phyloP scores from a whole-genome alignment of 2,113 vertebrate genomes.

The Naja naja region DNA sequence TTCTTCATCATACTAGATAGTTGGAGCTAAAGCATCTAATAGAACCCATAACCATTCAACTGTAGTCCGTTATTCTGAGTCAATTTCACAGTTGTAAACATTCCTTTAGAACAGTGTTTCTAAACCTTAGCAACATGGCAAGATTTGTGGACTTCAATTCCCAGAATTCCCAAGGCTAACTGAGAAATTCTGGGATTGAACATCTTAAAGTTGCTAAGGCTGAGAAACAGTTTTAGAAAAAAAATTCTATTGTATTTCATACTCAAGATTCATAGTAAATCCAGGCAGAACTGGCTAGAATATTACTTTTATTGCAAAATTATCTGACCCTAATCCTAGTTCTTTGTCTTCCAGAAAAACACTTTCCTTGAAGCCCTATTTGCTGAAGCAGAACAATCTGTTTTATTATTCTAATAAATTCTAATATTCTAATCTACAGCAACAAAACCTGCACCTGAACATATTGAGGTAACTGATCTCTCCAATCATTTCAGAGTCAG shows the following conservation, averaged over 20 bases:
- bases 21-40: background rate
- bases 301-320: background rate
- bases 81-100: background rate
- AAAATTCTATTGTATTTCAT: background rate
- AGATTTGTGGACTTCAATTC: background rate
- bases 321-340: rapidly evolving
- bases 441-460: background rate
- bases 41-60: background rate
- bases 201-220: background rate
- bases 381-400: rapidly evolving
- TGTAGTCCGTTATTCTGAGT: background rate
- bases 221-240: background rate
- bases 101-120: background rate
- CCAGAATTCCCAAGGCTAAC: background rate
- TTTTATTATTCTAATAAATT: background rate
- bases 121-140: background rate
- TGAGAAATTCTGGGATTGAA: background rate
- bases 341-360: background rate
- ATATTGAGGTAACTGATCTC: rapidly evolving
- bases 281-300: background rate
- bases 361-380: background rate
- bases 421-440: background rate
- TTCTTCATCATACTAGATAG: background rate
- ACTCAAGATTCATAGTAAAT: background rate
- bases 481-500: background rate